Evolutionary conservation across 2,797 vertebrate genomes (phyloP).

Genomic region (Acanthurus leucopareius): DNA sequence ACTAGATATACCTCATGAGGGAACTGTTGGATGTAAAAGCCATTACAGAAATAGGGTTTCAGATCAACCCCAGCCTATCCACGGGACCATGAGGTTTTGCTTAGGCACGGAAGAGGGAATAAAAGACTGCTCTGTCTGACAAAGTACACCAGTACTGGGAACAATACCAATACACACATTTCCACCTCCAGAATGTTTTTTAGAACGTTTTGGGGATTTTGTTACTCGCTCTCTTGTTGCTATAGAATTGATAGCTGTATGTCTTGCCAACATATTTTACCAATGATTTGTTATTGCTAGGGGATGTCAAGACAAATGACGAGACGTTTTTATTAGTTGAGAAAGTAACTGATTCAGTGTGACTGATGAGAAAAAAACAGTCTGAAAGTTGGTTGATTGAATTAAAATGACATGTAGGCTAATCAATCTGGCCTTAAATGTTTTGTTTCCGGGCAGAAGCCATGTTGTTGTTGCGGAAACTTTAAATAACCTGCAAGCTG

Average conservation of each 20-base stretch:
- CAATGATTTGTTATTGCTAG: conserved; percentile 20
- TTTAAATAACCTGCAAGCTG: conserved; percentile 30
- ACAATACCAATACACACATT: conserved; percentile 78
- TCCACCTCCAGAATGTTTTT: conserved; percentile 71
- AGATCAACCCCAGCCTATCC: conserved; percentile 61
- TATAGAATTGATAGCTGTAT: conserved; percentile 35
- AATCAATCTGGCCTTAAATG: conserved; percentile 19
- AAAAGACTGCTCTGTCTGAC: conserved; percentile 74
- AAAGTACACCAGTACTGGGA: conserved; percentile 71
- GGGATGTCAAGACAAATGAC: conserved; percentile 25
- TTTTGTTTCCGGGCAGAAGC: conserved; percentile 7
- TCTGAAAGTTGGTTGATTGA: conserved; percentile 12
- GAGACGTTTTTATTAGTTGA: conserved; percentile 34
- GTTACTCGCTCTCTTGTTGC: conserved; percentile 34
- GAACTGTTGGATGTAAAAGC: conserved; percentile 53
- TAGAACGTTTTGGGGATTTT: conserved; percentile 53
- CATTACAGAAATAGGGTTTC: conserved; percentile 54
- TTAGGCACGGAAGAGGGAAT: conserved; percentile 66
- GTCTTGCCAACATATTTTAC: conserved; percentile 47
- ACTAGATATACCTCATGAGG: conserved; percentile 20
- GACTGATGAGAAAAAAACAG: background rate
- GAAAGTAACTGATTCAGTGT: conserved; percentile 30
- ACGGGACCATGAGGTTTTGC: conserved; percentile 69
- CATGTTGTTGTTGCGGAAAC: conserved; percentile 17
- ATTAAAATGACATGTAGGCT: conserved; percentile 7